Conservation (phyloP, 2,113 vertebrate species). For the Pseudorectes ferrugineus region DNA sequence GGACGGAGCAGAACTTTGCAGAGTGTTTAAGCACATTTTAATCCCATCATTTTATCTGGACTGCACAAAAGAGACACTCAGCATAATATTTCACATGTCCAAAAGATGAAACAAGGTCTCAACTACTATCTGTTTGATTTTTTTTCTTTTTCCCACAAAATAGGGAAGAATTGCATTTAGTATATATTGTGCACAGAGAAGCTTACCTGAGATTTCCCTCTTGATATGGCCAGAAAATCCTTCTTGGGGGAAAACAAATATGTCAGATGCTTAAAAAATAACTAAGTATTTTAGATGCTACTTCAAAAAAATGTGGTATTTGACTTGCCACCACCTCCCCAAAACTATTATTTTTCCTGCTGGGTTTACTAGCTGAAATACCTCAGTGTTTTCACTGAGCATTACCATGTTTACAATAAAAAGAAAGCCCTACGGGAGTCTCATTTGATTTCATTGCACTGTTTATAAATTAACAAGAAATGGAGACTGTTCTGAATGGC, state of each 20-base stretch:
- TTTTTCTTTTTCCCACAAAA: not conserved
- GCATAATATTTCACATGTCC: not conserved
- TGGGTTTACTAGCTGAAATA: slow-evolving; percentile 4
- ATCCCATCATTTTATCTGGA: not conserved
- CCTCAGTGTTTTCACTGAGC: not conserved
- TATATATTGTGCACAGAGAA: not conserved
- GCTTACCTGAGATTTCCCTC: not conserved
- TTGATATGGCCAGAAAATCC: not conserved
- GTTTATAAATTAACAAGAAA: slow-evolving; percentile 32
- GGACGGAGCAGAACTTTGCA: not conserved
- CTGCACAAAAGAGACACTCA: not conserved
- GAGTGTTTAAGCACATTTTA: not conserved
- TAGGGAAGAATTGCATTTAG: not conserved
- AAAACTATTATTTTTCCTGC: not conserved
- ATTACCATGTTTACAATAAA: not conserved
- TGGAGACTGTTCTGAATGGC: not conserved
- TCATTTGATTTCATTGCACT: not conserved
- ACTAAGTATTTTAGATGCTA: not conserved
- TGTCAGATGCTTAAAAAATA: not conserved
- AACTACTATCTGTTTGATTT: not conserved
- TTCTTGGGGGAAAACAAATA: not conserved
- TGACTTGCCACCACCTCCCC: not conserved
- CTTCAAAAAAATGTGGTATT: not conserved
- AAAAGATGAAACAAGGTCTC: not conserved
- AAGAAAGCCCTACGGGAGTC: slow-evolving; percentile 1